A percentile compares a stretch with the other conserved stretches of the same genome.
Conservation (phyloP, 2,797 vertebrate species). For the Acrossocheilus wenchowensis region DNA sequence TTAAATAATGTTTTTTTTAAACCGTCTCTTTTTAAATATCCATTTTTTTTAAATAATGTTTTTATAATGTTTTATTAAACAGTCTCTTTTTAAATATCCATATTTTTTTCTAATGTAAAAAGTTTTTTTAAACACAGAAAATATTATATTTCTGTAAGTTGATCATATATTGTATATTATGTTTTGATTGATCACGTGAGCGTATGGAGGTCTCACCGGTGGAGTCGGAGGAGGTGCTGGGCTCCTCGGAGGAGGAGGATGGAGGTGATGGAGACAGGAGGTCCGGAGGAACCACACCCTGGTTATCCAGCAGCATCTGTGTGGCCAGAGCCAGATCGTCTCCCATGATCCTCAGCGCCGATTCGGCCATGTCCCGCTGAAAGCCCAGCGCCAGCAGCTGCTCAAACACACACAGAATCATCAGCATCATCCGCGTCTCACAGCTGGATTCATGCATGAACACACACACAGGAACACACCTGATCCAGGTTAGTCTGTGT, state of each 20-base stretch:
- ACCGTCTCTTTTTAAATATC: no score
- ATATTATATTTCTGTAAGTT: no score
- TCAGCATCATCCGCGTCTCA: neutral
- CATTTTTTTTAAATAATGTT: no score
- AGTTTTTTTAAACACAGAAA: no score
- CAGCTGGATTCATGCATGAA: neutral
- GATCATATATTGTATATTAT: no score
- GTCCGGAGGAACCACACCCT: conserved; percentile 79
- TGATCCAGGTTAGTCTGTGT: conserved; percentile 68
- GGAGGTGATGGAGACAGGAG: conserved; percentile 68
- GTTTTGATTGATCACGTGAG: no score
- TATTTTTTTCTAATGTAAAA: no score
- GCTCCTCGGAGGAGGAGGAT: conserved; percentile 71
- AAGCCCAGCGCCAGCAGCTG: conserved; percentile 90
- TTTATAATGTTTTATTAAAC: no score
- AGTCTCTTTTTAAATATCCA: no score
- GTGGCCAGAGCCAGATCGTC: conserved; percentile 86
- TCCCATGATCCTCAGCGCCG: conserved; percentile 79
- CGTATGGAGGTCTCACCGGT: conserved; percentile 26
- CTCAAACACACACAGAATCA: conserved; percentile 12
- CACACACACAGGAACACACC: conserved; percentile 51
- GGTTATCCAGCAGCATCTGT: conserved; percentile 85
- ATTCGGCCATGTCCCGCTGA: conserved; percentile 71
- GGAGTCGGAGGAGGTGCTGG: conserved; percentile 72
- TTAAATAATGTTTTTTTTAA: no score